These are phyloP conservation scores for Nycticebus coucang DNA, from an alignment of 2,113 vertebrate genomes.

Conservation along the genomic window DNA sequence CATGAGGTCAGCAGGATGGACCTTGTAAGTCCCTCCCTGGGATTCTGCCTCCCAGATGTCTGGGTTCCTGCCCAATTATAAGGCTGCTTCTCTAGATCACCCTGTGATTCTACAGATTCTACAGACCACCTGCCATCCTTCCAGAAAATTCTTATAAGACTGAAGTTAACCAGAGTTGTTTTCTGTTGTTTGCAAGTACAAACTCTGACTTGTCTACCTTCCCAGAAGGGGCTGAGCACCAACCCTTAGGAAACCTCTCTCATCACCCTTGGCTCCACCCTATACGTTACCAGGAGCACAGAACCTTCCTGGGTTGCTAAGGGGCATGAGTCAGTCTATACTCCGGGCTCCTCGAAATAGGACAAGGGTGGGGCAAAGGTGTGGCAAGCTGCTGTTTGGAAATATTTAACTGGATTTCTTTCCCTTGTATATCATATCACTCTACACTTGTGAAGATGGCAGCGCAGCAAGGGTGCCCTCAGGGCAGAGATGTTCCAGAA, in stretches of 20 bases:
- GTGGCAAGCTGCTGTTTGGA: background rate
- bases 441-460: background rate
- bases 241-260: background rate
- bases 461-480: background rate
- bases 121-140: background rate
- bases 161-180: background rate
- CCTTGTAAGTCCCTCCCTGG: background rate
- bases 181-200: background rate
- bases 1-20: background rate
- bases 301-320: background rate
- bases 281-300: background rate
- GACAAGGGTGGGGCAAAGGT: background rate
- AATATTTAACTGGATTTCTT: background rate
- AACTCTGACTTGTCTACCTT: background rate
- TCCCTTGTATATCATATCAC: background rate
- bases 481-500: background rate
- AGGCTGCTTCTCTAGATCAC: background rate
- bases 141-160: slow-evolving; percentile 10
- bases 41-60: background rate
- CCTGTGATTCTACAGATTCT: background rate
- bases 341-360: background rate
- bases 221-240: background rate
- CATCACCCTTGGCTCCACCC: background rate
- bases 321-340: background rate
- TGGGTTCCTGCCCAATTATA: background rate